A percentile compares a stretch with the other conserved stretches of the same genome.
Evolutionary conservation across 1,140 invertebrate genomes (phyloP).

Genomic region (Cydia pomonella): DNA sequence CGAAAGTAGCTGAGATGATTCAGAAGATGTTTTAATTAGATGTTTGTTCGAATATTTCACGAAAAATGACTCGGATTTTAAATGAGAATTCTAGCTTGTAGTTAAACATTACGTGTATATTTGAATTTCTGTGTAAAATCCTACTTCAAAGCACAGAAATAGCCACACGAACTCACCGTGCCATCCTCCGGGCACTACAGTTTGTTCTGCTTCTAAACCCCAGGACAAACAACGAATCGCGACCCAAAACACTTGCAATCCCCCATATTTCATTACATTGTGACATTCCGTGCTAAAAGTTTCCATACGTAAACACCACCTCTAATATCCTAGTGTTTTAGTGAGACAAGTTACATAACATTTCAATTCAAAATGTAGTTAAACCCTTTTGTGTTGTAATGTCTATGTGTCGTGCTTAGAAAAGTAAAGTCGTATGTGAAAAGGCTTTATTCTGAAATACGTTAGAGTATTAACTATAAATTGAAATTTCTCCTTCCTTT

Average conservation of each 20-base stretch:
- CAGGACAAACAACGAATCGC: not conserved
- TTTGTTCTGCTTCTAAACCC: not conserved
- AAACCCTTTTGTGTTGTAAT: not conserved
- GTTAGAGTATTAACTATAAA: not conserved
- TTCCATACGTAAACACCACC: slow-evolving; percentile 3
- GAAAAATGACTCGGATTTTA: no score
- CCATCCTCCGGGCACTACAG: no score
- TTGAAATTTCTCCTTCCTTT: no score
- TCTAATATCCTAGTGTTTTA: not conserved
- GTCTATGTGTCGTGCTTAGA: not conserved
- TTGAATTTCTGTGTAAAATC: no score
- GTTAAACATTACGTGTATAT: no score
- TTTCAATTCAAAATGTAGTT: not conserved
- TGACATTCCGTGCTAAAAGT: not conserved
- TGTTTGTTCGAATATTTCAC: no score
- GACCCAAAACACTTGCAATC: not conserved
- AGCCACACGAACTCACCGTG: no score
- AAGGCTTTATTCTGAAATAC: not conserved
- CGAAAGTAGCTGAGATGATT: no score
- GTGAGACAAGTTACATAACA: not conserved
- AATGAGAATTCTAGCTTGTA: no score
- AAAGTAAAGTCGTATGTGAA: not conserved
- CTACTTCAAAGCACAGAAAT: no score
- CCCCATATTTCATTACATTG: slow-evolving; percentile 19
- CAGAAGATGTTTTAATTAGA: no score